Conservation (phyloP, 2,797 vertebrate species). For the Threskiornis aethiopicus region DNA sequence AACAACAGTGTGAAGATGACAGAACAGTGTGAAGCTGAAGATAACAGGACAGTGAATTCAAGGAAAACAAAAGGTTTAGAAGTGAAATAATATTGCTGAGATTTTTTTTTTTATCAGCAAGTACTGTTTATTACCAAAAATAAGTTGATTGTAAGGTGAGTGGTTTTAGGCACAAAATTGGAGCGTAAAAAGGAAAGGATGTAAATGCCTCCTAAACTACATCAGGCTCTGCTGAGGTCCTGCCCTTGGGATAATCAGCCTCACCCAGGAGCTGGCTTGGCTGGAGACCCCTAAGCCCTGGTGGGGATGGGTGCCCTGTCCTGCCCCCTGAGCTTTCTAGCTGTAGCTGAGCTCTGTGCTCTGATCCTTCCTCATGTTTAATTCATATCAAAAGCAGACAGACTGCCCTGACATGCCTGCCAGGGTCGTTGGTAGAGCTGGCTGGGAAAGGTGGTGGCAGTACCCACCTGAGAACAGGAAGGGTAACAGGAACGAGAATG, state of each 20-base stretch:
- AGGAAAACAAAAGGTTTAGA: neutral
- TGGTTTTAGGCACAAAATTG: neutral
- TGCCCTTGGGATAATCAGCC: neutral
- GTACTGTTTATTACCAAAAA: neutral
- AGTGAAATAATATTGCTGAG: neutral
- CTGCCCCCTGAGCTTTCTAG: fast-evolving
- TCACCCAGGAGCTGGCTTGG: neutral
- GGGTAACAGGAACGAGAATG: fast-evolving
- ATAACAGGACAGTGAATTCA: neutral
- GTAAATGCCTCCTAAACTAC: neutral
- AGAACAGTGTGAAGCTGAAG: neutral
- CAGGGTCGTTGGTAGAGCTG: neutral
- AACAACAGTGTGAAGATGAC: neutral
- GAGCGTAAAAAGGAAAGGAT: neutral
- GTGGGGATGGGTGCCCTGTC: neutral
- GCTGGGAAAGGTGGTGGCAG: neutral
- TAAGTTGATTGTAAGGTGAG: neutral
- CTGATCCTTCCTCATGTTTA: neutral
- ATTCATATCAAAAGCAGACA: neutral
- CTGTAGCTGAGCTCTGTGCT: neutral
- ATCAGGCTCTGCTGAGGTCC: neutral
- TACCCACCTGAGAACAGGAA: neutral
- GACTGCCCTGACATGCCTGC: neutral
- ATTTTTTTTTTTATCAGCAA: neutral
- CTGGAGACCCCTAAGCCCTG: neutral